These are phyloP conservation scores for Podarcis muralis DNA, from an alignment of 2,113 vertebrate genomes.

Conservation along the genomic window DNA sequence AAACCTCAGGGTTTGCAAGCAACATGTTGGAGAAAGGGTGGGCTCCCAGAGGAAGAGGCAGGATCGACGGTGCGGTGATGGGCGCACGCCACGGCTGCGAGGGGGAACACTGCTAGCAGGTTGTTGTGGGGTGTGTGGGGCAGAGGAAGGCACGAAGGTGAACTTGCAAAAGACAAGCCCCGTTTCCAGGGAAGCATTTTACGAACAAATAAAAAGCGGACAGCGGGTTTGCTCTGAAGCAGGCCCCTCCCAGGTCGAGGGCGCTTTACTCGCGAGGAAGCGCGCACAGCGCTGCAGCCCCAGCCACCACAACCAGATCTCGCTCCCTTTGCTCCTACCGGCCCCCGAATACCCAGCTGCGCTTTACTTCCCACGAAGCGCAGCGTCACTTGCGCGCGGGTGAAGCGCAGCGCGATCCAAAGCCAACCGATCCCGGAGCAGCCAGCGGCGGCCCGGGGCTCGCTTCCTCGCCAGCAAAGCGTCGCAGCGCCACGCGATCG, in stretches of 20 bases:
- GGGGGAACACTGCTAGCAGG: no score
- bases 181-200: no score
- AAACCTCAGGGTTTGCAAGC: neutral
- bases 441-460: neutral
- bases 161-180: no score
- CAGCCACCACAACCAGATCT: neutral
- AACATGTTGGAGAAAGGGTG: neutral
- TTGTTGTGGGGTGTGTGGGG: no score
- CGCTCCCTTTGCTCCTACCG: neutral
- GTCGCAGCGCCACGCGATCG: neutral
- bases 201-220: no score
- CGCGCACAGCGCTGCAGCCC: neutral
- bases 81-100: neutral
- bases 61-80: no score
- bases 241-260: neutral
- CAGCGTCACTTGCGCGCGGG: no score
- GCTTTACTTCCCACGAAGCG: no score
- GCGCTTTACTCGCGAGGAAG: neutral
- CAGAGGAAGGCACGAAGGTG: no score
- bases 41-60: accelerated
- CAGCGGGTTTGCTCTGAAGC: neutral
- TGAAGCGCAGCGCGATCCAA: no score
- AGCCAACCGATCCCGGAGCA: no score
- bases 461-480: neutral
- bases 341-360: no score